A percentile compares a stretch with the other conserved stretches of the same genome.
Conservation (phyloP, 2,888 invertebrate genomes). For the Torymus tubicola region DNA sequence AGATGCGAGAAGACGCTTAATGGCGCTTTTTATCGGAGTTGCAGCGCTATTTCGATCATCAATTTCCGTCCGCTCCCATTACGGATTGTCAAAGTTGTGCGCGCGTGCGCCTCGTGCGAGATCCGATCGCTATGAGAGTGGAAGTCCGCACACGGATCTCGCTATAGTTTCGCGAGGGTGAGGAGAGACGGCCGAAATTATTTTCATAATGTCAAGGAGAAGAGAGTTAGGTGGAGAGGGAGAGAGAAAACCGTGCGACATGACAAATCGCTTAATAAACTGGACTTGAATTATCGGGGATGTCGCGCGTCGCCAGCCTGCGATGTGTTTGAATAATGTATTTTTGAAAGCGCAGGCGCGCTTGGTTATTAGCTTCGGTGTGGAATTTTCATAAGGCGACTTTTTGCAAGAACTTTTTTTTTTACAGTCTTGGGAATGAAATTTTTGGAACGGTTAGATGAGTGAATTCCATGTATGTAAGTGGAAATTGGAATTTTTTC, state of each 20-base stretch:
- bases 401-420: slow-evolving; percentile 24
- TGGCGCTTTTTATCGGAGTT: slow-evolving; percentile 41
- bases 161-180: not conserved
- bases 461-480: too few relatives aligned
- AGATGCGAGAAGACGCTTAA: slow-evolving; percentile 17
- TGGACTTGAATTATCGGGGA: slow-evolving; percentile 8
- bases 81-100: slow-evolving; percentile 41
- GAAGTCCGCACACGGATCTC: too few relatives aligned
- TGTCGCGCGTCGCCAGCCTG: not conserved
- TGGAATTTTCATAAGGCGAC: slow-evolving; percentile 14
- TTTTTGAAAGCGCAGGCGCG: not conserved
- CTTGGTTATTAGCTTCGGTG: slow-evolving; percentile 1
- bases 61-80: slow-evolving; percentile 39
- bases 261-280: slow-evolving; percentile 44
- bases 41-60: slow-evolving; percentile 32
- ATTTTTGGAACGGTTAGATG: not conserved
- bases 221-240: not conserved
- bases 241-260: not conserved
- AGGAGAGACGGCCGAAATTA: not conserved
- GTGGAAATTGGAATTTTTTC: too few relatives aligned
- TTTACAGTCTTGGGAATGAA: not conserved
- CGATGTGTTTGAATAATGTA: slow-evolving; percentile 31
- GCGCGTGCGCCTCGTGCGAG: not conserved
- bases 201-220: slow-evolving; percentile 6
- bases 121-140: too few relatives aligned